A percentile compares a stretch with the other conserved stretches of the same genome.
phyloP scores from a whole-genome alignment of 2,797 vertebrate genomes.

The Eurystomus glaucurus region DNA sequence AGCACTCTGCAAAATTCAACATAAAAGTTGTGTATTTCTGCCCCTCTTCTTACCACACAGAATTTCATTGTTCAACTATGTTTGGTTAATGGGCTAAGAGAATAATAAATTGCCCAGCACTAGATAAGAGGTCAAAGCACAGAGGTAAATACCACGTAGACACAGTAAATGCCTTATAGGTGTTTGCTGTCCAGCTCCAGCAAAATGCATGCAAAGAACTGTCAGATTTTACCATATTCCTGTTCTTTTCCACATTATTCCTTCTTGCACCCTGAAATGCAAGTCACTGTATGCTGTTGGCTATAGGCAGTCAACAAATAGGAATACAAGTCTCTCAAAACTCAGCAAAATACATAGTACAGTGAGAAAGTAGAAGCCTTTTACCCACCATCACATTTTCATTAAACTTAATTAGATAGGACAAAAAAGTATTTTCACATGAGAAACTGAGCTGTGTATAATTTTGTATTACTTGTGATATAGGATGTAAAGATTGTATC shows the following conservation, averaged over 20 bases:
- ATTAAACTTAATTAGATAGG: background rate
- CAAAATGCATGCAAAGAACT: background rate
- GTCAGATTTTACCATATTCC: background rate
- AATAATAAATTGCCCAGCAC: background rate
- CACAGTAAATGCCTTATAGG: background rate
- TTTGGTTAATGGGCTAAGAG: background rate
- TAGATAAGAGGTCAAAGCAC: background rate
- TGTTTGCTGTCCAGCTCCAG: background rate
- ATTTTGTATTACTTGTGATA: background rate
- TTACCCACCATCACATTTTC: background rate
- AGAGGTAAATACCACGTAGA: background rate
- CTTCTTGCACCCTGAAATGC: background rate
- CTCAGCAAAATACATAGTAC: background rate
- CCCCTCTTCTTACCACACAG: background rate
- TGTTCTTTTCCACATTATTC: background rate
- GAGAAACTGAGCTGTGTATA: background rate
- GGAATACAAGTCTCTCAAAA: background rate
- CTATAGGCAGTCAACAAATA: background rate
- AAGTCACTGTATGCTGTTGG: fast-evolving
- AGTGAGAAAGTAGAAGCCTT: background rate
- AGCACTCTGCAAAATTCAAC: background rate
- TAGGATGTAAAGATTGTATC: background rate
- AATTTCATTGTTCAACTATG: background rate
- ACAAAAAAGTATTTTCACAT: background rate
- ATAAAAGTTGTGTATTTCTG: background rate